Evolutionary conservation across 2,888 invertebrate species (phyloP), one percentile per base, ranked within the genome.

Genomic region (Formica aserva): DNA sequence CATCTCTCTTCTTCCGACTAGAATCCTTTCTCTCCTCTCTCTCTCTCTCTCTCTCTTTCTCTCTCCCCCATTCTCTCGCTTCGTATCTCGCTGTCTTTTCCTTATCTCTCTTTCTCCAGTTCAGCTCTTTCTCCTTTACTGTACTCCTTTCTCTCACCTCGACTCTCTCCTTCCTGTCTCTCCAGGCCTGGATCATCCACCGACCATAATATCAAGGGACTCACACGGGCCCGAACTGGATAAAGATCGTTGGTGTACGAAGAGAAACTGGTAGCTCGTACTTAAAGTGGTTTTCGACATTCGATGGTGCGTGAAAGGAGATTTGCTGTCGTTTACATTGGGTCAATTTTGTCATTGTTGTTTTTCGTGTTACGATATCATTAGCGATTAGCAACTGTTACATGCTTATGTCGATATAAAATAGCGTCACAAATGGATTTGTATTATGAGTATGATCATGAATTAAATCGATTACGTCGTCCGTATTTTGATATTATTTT

Each of bases 151-250:
- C 66, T 52, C 52, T 52, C 67, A 67, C 84, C 69, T 78, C 85
- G 77, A 89, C 78, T 86, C 76, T 81, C 81, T 65, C 82, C 55
- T 75, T 41, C 63, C 62, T 72, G 32, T 69, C 80, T 77, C 63
- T 67, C 41, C 52, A 81, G 66, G 66, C 72, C 52, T 72, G 57
- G 67, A 78, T 67, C 67, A 82, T 82, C 77, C 60, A 62, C 62
- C 60, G 67, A 41, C 65, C 48, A 35, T 45, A 45, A 45, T 52
- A 45, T 80, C 78, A 80, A 80, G 78, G 78, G 78, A 78, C 71
- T 78, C 60, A 71, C 60, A 71, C 71, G 22, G 60, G 35, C 45
- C 60, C 60, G 71, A 48, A 35, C 32, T 22, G 75, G 45, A 60
- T 45, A n/a, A 41, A 38, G 41, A 77, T 57, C 77, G 78, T n/a